Conservation (phyloP, 2,797 vertebrate species). For the Ataeniobius toweri region DNA sequence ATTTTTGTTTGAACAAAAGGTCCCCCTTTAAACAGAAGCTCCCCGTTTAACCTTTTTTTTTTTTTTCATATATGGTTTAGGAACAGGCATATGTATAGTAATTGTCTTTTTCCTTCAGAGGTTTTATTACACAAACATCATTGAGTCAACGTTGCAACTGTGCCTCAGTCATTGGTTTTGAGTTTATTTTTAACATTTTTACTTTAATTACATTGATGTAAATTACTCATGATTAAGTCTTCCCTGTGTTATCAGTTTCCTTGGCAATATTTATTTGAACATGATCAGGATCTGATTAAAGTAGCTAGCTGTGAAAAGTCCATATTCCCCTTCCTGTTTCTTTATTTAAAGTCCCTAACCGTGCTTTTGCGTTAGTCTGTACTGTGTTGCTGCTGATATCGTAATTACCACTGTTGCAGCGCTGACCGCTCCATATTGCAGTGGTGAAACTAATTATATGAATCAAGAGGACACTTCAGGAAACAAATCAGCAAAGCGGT, state of each 20-base stretch:
- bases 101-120: neutral
- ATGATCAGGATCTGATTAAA: neutral
- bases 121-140: neutral
- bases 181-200: neutral
- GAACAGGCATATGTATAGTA: conserved; percentile 10
- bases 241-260: neutral
- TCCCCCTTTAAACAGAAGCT: conserved; percentile 46
- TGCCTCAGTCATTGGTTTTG: neutral
- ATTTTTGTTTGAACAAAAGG: conserved; percentile 57
- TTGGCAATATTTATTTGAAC: neutral
- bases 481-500: conserved; percentile 4
- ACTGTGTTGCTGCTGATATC: conserved; percentile 5
- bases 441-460: neutral
- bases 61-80: conserved; percentile 39
- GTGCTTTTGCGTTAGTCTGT: neutral
- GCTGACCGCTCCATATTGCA: conserved; percentile 9
- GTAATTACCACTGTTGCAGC: conserved; percentile 1
- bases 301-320: neutral
- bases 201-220: neutral
- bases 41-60: conserved; percentile 27
- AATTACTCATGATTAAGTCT: neutral
- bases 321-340: neutral
- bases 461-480: conserved; percentile 9
- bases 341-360: neutral
- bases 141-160: neutral